Evolutionary conservation across 1,140 invertebrate species (phyloP).

Genomic region (Goniozus legneri): DNA sequence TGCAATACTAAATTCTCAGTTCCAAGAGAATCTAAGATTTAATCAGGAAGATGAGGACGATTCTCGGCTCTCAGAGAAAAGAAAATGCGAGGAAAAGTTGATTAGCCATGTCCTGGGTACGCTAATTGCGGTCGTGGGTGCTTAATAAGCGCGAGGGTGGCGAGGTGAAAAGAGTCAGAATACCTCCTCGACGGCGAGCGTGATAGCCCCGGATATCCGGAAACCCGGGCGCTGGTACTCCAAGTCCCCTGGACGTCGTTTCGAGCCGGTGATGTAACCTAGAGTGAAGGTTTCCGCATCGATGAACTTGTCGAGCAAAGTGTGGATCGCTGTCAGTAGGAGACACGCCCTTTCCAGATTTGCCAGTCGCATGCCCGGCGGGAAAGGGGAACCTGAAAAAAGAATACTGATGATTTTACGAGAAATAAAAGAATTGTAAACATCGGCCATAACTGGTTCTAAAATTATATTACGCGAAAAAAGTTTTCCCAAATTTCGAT

Average conservation of each 20-base stretch:
- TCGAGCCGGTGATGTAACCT: conserved; percentile 77
- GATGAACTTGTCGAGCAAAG: conserved; percentile 24
- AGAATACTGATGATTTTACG: no score
- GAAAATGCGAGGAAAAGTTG: conserved; percentile 3
- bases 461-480: no score
- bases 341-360: conserved; percentile 33
- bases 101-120: conserved; percentile 15
- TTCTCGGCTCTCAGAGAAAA: neutral
- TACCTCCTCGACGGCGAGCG: conserved; percentile 71
- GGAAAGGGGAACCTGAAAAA: no score
- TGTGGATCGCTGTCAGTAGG: conserved; percentile 33
- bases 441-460: no score
- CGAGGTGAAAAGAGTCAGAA: conserved; percentile 1
- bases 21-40: no score
- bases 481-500: no score
- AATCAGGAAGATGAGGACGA: neutral
- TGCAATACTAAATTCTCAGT: no score
- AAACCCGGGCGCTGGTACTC: conserved; percentile 74
- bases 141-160: neutral
- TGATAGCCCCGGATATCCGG: conserved; percentile 78
- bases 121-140: conserved; percentile 10
- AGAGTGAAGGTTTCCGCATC: conserved; percentile 57
- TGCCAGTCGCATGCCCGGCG: conserved; percentile 37
- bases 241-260: conserved; percentile 68
- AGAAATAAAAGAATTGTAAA: no score